Percentiles rank a stretch among this genome's conserved stretches.
These are phyloP conservation scores for Cancer borealis DNA, from an alignment of 2,888 invertebrate genomes.

Conservation along the genomic window DNA sequence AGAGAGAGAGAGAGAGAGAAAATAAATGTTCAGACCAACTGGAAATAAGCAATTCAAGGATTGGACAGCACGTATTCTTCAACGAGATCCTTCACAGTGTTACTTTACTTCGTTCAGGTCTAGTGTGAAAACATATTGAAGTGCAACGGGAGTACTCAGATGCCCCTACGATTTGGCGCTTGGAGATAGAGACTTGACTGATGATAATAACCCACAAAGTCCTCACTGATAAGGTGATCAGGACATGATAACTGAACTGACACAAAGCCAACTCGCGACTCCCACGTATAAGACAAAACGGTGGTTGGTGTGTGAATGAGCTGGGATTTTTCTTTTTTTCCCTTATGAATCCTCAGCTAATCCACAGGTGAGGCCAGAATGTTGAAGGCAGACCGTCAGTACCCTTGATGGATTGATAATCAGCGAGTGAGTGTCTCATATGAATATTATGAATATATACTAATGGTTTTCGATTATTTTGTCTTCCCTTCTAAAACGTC, in stretches of 20 bases:
- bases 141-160: not conserved
- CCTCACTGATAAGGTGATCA: slow-evolving; percentile 34
- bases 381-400: not conserved
- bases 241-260: slow-evolving; percentile 1
- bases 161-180: not conserved
- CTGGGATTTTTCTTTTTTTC: not conserved
- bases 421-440: not conserved
- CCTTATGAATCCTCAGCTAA: not conserved
- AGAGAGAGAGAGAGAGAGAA: slow-evolving; percentile 36
- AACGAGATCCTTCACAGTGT: not conserved
- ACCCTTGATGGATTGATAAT: not conserved
- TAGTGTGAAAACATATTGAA: not conserved
- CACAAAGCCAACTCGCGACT: not conserved
- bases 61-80: not conserved
- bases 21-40: not conserved
- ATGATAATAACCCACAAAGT: slow-evolving; percentile 7
- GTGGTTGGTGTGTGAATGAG: not conserved
- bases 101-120: not conserved
- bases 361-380: not conserved
- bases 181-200: not conserved
- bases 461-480: not conserved
- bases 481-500: not conserved
- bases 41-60: not conserved
- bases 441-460: not conserved
- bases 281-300: not conserved